Conservation (phyloP, 2,113 vertebrate species). For the Rhinopithecus roxellana region DNA sequence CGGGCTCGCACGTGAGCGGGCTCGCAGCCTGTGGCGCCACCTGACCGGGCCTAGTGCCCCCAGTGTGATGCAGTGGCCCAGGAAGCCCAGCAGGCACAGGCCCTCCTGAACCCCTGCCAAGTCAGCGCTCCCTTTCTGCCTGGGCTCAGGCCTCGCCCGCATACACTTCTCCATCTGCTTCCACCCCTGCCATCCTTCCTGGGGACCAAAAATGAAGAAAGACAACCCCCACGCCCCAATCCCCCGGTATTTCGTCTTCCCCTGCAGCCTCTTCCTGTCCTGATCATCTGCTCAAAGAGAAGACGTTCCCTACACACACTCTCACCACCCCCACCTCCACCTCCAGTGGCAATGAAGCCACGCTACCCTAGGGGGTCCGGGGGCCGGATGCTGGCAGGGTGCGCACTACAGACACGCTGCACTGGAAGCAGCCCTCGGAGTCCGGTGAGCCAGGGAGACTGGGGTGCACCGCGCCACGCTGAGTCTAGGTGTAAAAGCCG, state of each 20-base stretch:
- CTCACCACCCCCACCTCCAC: background rate
- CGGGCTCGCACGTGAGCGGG: background rate
- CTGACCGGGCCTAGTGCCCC: background rate
- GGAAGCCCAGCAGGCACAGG: background rate
- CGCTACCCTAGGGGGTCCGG: background rate
- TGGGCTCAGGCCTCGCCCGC: background rate
- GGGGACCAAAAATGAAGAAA: background rate
- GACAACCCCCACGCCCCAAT: background rate
- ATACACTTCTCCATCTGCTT: background rate
- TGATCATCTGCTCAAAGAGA: background rate
- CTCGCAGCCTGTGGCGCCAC: background rate
- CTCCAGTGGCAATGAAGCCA: background rate
- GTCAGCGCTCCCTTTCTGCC: background rate
- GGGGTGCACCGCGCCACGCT: rapidly evolving
- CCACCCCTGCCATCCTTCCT: background rate
- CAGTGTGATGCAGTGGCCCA: background rate
- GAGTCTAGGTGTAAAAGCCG: rapidly evolving
- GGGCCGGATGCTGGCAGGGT: background rate
- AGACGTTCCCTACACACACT: background rate
- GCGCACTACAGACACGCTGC: background rate
- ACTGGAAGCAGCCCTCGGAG: background rate
- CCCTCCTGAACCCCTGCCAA: background rate
- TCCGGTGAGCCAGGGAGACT: rapidly evolving
- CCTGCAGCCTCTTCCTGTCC: background rate
- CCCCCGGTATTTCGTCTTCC: background rate